Base-by-base conservation (phyloP, 2,113 vertebrate species). In the Xiphophorus hellerii region DNA sequence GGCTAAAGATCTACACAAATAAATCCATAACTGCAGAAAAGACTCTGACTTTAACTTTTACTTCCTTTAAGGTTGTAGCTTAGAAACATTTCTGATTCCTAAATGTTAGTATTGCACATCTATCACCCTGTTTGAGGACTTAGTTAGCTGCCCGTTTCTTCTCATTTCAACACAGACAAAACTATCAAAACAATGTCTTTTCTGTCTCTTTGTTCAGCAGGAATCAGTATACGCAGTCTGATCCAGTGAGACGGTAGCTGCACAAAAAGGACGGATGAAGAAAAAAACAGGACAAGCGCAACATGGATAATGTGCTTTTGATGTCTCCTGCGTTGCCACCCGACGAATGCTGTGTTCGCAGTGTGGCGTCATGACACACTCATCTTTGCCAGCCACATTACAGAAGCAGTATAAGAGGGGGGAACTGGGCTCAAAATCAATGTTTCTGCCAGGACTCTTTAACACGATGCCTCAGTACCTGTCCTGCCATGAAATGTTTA, bases 371-470 rank as follows among this genome's bases (percentile, higher is more conserved):
- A 71, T 64, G 77, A 76, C 82, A 85, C 20, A 63, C 83, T 71
- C 73, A 73, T 87, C 86, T 73, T 77, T 48, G 0, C 28, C 68
- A 69, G 65, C 54, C 72, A 87, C 70, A 86, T 86, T 83, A 83
- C 77, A 29, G 71, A 81, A 66, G 81, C 72, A 3, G 66, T 81
- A 88, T n/a, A 60, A 67, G 17, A 48, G 62, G 39, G 65, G 39
- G 85, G 85, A 88, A 91, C 85, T 75, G 77, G 88, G 87, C 86
- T 87, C 64, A 44, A 85, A 37, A 90, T 88, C 69, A 63, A 7
- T 92, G 90, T 93, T 93, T 89, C 91, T 92, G 89, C 85, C 92
- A 91, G 90, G 87, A 68, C 61, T 66, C 66, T 86, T 93, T 88
- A 90, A 77, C 2, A 72, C 85, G 91, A 90, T 15, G 68, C 86